These are phyloP conservation scores for Goniozus legneri DNA, from an alignment of 1,140 invertebrate genomes.

Conservation along the genomic window DNA sequence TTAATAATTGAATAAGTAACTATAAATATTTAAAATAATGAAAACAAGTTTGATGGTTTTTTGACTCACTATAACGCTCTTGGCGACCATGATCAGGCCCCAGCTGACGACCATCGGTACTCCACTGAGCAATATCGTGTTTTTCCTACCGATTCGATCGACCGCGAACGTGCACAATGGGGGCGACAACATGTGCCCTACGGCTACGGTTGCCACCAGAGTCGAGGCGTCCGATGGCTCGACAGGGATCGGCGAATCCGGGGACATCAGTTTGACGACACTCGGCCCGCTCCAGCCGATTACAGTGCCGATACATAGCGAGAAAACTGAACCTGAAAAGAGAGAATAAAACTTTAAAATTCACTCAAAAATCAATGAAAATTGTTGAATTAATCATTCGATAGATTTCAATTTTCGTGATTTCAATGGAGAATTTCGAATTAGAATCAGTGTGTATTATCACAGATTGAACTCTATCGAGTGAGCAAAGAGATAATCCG, in stretches of 20 bases:
- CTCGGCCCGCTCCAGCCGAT: slow-evolving; percentile 53
- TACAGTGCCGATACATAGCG: slow-evolving; percentile 29
- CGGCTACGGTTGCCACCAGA: slow-evolving; percentile 44
- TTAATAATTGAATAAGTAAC: no score
- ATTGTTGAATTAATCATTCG: not conserved
- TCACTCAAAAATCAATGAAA: not conserved
- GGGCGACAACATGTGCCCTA: slow-evolving; percentile 49
- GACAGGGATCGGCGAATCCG: slow-evolving; percentile 24
- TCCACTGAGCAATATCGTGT: slow-evolving; percentile 58
- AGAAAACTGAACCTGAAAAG: slow-evolving; percentile 20
- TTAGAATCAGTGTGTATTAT: not conserved
- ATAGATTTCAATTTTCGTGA: not conserved
- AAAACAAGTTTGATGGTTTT: no score
- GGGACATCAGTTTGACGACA: slow-evolving; percentile 36
- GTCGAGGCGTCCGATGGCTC: slow-evolving; percentile 37
- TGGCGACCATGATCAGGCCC: slow-evolving; percentile 57
- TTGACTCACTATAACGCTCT: slow-evolving; percentile 51
- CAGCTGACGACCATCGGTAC: slow-evolving; percentile 62
- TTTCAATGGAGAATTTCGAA: not conserved
- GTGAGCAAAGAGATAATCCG: not conserved
- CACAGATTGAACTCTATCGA: not conserved
- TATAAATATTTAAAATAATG: not conserved
- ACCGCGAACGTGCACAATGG: slow-evolving; percentile 31
- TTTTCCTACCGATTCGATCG: slow-evolving; percentile 63
- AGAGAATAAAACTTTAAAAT: not conserved